These are phyloP conservation scores for Temnothorax rugatulus DNA, from an alignment of 2,888 invertebrate genomes.

Conservation along the genomic window DNA sequence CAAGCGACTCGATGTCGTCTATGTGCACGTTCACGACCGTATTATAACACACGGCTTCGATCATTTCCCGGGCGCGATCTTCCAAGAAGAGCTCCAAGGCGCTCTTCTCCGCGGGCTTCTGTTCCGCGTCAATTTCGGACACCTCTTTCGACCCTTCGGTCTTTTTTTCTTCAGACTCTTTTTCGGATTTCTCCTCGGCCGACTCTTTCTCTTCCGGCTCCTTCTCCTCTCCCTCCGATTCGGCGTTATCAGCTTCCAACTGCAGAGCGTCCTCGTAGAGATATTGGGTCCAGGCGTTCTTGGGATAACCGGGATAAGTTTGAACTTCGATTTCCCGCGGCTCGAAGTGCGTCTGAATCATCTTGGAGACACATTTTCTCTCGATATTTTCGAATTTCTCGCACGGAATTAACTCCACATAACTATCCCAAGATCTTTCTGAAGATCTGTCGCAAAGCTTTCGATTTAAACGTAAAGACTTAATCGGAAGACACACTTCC, in stretches of 20 bases:
- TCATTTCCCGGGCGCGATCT: constrained; percentile 67
- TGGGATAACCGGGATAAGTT: constrained; percentile 82
- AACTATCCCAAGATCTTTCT: constrained; percentile 89
- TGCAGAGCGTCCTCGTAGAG: constrained; percentile 66
- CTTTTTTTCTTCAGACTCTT: constrained; percentile 59
- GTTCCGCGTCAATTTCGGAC: constrained; percentile 25
- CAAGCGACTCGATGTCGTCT: constrained; percentile 78
- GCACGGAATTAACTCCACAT: constrained; percentile 88
- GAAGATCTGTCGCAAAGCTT: constrained; percentile 87
- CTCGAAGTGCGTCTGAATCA: constrained; percentile 88
- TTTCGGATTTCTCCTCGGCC: constrained; percentile 51
- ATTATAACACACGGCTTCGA: constrained; percentile 79
- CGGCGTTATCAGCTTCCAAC: background rate
- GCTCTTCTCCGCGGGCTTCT: constrained; percentile 41
- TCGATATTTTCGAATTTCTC: constrained; percentile 88
- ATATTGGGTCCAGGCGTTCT: constrained; percentile 84
- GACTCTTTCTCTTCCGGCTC: constrained; percentile 27
- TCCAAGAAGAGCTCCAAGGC: constrained; percentile 70
- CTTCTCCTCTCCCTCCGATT: constrained; percentile 34
- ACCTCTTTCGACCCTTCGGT: constrained; percentile 59
- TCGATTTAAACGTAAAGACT: constrained; percentile 54
- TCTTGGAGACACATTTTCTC: constrained; percentile 88
- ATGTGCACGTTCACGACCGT: constrained; percentile 79
- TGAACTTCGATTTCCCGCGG: constrained; percentile 77
- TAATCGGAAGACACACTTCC: constrained; percentile 85